Evolutionary conservation across 2,113 vertebrate species (phyloP), one percentile per base, ranked within the genome.

Genomic region (Hydrolagus affinis): DNA sequence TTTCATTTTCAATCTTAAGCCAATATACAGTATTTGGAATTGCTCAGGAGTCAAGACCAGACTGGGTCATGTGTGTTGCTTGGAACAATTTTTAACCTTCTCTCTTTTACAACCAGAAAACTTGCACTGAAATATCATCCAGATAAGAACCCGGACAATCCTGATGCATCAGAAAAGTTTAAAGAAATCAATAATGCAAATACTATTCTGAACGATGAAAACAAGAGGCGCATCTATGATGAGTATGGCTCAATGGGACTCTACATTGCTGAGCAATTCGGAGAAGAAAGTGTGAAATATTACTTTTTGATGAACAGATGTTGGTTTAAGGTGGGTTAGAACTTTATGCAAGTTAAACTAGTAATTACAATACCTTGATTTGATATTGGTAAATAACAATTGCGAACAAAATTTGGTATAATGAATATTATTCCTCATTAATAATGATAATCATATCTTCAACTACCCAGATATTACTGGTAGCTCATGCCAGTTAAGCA

Each of bases 171-270:
- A 0, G 97, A 98, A 87, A 95, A 96, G 87, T 98, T 98, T 88
- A 98, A 99, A 91, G 97, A 99, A 92, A 97, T 98, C 87, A 99
- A 98, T 93, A 94, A 93, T 64, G 97, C 97, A 69, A 96, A 98
- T 87, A 90, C 95, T 0, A 93, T 96, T 1, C 91, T 99, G 44
- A 95, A 93, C 8, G 96, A 99, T 57, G 92, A 92, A 17, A 95
- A 91, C 89, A 96, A 96, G 89, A 92, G 94, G 77, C 95, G 90
- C 86, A 94, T 99, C 85, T 98, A 98, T 0, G 95, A 98, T n/a
- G 91, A 91, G 87, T 97, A 97, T 0, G 97, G 97, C 86, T 98
- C 96, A 59, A 92, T 98, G 89, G 97, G 97, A 7, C 94, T 98
- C 2, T 97, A 98, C 6, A 92, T 99, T 85, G 95, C 95, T 0